Conservation (phyloP, 2,113 vertebrate genomes). For the Mobula hypostoma region DNA sequence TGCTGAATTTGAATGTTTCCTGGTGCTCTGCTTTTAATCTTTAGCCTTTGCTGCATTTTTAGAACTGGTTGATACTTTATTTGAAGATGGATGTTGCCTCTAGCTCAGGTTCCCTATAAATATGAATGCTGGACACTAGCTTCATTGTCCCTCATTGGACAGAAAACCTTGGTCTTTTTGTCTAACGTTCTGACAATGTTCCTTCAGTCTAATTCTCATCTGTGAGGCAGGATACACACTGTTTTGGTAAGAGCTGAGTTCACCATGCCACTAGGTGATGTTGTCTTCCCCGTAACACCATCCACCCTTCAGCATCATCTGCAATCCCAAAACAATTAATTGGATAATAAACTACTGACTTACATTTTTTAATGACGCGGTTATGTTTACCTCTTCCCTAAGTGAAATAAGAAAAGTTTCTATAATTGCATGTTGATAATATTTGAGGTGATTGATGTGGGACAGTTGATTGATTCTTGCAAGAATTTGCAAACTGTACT, state of each 20-base stretch:
- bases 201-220: not conserved
- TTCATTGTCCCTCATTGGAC: not conserved
- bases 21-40: constrained; percentile 4
- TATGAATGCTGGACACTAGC: not conserved
- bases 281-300: not conserved
- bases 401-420: not conserved
- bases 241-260: not conserved
- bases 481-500: not conserved
- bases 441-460: not conserved
- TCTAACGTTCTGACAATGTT: not conserved
- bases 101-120: constrained; percentile 14
- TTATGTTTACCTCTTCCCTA: not conserved
- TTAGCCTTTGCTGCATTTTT: constrained; percentile 4
- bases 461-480: not conserved
- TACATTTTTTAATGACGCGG: not conserved
- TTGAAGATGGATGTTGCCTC: constrained; percentile 23
- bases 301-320: not conserved
- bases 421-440: constrained; percentile 17
- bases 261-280: constrained; percentile 4
- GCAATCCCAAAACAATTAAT: not conserved
- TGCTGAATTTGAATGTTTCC: constrained; percentile 24
- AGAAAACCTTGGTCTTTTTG: not conserved
- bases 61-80: constrained; percentile 4
- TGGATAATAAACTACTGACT: constrained; percentile 22
- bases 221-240: not conserved